Evolutionary conservation across 2,797 vertebrate genomes (phyloP), one percentile per base, ranked within the genome.

Genomic region (Microcaecilia unicolor): DNA sequence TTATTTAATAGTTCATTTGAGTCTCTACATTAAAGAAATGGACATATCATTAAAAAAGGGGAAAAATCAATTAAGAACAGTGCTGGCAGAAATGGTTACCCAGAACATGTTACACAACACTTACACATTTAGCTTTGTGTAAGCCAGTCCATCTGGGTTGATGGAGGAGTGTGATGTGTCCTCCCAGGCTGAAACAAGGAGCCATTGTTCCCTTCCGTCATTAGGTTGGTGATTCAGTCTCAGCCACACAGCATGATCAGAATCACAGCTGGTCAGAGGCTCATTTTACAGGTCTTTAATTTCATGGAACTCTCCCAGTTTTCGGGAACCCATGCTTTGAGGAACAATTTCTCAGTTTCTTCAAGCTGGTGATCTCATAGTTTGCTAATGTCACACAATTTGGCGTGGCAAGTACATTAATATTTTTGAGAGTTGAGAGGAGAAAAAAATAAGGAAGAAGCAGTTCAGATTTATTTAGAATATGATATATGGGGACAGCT

Each of bases 261-360:
- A 51, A 75, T 74, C 59, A 50, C 80, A 81, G 76, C 76, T 81
- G 79, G 67, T 74, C 68, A 35, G 11, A 66, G 72, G 75, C 78
- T 76, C 2, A 35, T 64, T 80, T 82, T 74, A 72, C 64, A 78
- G 53, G 48, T 67, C 59, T 41, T 68, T 76, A 61, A 73, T 60
- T 27, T 42, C 61, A 74, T 83, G 77, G 77, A 78, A 63, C 44
- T 34, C 59, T 36, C 72, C 72, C 79, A 82, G 58, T 49, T 76
- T 78, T 72, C 18, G 14, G 51, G 51, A 80, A 61, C 76, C 75
- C 73, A 67, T 76, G 75, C 62, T 45, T 55, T 48, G 50, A 52
- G 64, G 50, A 54, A 5, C 60, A 39, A 49, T 65, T 72, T 58
- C 60, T 72, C 50, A 51, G 25, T 64, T 64, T 56, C 48, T 57